Evolutionary conservation across 2,888 invertebrate genomes (phyloP).

Genomic region (Heterodera filipjevi): DNA sequence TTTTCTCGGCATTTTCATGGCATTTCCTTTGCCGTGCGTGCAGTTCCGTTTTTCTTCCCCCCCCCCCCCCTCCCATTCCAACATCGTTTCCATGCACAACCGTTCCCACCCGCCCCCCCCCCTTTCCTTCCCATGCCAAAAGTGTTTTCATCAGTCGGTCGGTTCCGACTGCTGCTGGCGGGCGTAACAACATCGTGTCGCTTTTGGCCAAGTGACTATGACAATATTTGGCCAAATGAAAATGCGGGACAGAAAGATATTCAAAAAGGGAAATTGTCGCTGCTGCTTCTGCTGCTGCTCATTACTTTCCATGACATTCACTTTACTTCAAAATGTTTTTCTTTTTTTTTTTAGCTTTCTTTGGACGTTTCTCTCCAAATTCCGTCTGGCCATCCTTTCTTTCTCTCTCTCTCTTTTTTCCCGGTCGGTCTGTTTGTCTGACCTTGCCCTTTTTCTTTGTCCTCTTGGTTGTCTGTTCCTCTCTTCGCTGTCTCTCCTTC

Average conservation of each 20-base stretch:
- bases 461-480: not conserved
- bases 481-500: not conserved
- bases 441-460: not conserved
- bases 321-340: not conserved
- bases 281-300: not conserved
- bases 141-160: too few species aligned
- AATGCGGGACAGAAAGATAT: not conserved
- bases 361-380: not conserved
- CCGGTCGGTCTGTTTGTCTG: not conserved
- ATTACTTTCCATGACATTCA: not conserved
- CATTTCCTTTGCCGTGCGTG: too few species aligned
- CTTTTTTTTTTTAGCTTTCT: not conserved
- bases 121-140: not conserved
- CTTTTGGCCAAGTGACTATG: not conserved
- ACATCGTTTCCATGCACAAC: conserved; percentile 4
- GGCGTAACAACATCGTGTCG: not conserved
- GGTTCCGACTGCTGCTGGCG: too few species aligned
- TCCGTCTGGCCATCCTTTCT: not conserved
- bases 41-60: not conserved
- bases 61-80: not conserved
- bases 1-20: too few species aligned
- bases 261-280: not conserved
- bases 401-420: not conserved
- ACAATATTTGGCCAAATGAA: not conserved
- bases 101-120: not conserved